phyloP scores from a whole-genome alignment of 2,888 invertebrate species.

The Phyto melanocephala region DNA sequence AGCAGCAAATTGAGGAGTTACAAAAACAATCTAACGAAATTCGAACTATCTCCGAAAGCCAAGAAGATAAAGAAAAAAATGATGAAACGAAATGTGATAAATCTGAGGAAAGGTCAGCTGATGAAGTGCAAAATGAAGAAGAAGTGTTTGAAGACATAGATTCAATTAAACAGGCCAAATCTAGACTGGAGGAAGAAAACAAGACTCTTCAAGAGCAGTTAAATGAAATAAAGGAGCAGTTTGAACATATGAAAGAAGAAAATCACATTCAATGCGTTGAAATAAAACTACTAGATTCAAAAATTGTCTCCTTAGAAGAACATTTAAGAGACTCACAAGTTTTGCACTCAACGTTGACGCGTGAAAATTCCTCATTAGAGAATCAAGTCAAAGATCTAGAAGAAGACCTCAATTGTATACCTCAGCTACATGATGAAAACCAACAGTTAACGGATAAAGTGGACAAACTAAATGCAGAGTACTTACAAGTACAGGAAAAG shows the following conservation, averaged over 20 bases:
- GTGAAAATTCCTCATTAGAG: constrained; percentile 25
- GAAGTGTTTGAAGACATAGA: constrained; percentile 17
- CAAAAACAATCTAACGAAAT: neutral
- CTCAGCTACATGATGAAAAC: constrained; percentile 26
- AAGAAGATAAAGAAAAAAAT: neutral
- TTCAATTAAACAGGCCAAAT: constrained; percentile 1
- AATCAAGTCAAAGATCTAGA: constrained; percentile 27
- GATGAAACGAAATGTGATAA: too few relatives aligned
- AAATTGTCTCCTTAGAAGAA: constrained; percentile 17
- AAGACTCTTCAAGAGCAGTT: neutral
- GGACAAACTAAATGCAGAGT: constrained; percentile 27
- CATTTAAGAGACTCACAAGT: neutral
- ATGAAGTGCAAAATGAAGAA: neutral
- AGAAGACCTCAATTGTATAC: constrained; percentile 10
- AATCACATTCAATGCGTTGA: constrained; percentile 3
- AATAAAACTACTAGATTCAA: neutral
- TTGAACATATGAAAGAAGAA: constrained; percentile 14
- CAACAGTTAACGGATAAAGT: constrained; percentile 24
- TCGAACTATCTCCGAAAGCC: neutral
- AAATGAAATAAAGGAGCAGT: neutral
- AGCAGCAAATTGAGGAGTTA: constrained; percentile 34
- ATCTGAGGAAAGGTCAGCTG: neutral
- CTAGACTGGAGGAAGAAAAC: constrained; percentile 16
- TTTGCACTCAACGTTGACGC: neutral
- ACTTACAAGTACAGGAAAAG: constrained; percentile 28